Conservation (phyloP, 1,140 invertebrate genomes). For the Neodiprion virginianus region DNA sequence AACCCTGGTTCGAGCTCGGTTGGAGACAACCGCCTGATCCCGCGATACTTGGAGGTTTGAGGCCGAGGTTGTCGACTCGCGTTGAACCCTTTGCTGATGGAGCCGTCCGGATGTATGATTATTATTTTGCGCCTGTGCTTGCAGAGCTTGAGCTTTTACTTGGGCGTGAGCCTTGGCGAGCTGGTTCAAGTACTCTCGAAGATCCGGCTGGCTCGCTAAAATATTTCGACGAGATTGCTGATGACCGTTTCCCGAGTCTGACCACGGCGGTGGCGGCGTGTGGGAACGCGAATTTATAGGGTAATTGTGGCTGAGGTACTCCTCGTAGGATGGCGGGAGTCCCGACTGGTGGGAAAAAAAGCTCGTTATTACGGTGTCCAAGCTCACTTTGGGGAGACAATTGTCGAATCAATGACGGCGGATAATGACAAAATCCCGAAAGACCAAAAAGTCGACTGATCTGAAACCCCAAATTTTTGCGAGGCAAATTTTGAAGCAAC, state of each 20-base stretch:
- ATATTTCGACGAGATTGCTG: constrained; percentile 38
- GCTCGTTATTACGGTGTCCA: not conserved
- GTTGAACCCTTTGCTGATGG: constrained; percentile 30
- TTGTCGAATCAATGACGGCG: too few relatives aligned
- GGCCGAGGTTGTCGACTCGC: constrained; percentile 25
- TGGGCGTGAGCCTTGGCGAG: constrained; percentile 36
- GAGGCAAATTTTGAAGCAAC: too few relatives aligned
- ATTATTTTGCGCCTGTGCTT: constrained; percentile 28
- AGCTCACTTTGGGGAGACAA: too few relatives aligned
- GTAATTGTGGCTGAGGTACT: constrained; percentile 53
- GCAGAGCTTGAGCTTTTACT: constrained; percentile 35
- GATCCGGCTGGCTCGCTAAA: constrained; percentile 46
- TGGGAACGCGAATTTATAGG: constrained; percentile 53
- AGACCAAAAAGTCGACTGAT: too few relatives aligned
- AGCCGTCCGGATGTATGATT: constrained; percentile 38
- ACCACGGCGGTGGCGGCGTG: constrained; percentile 58
- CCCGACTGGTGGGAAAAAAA: constrained; percentile 43
- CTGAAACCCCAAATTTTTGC: too few relatives aligned
- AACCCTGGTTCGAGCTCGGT: not conserved
- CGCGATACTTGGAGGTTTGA: constrained; percentile 36
- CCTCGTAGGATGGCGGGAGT: constrained; percentile 57
- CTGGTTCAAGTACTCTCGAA: constrained; percentile 49
- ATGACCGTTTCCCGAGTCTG: constrained; percentile 39
- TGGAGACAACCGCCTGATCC: constrained; percentile 42
- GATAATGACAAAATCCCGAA: too few relatives aligned